Conservation (phyloP, 2,113 vertebrate species). For the Onychostoma macrolepis region DNA sequence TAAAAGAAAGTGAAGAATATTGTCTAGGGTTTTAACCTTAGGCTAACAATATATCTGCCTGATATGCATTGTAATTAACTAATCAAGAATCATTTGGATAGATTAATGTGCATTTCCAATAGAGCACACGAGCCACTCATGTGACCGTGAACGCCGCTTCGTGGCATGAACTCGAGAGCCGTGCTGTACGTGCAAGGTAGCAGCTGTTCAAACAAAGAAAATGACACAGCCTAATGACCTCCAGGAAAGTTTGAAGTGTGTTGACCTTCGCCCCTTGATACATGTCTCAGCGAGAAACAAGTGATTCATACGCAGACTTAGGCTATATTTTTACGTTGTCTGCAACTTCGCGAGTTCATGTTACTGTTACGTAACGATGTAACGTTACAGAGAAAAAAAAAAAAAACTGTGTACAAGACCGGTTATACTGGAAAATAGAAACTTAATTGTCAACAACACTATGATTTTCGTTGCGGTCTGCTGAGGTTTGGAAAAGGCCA, state of each 20-base stretch:
- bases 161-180: neutral
- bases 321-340: neutral
- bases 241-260: neutral
- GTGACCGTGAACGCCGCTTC: constrained; percentile 12
- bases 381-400: neutral
- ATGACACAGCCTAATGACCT: neutral
- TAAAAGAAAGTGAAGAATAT: neutral
- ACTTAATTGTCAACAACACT: neutral
- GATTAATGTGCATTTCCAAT: neutral
- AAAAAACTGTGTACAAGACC: neutral
- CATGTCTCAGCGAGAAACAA: neutral
- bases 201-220: constrained; percentile 51
- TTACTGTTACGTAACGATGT: neutral
- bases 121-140: neutral
- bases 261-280: neutral
- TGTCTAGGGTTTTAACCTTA: neutral
- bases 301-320: neutral
- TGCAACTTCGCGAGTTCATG: neutral
- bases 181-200: constrained; percentile 65
- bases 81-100: neutral
- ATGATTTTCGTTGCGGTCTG: neutral
- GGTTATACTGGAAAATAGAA: neutral
- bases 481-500: neutral
- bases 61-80: neutral
- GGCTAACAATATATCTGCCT: neutral